Percentiles rank a stretch among this genome's conserved stretches.
Evolutionary conservation across 2,113 vertebrate genomes (phyloP).

Genomic region (Meleagris gallopavo): DNA sequence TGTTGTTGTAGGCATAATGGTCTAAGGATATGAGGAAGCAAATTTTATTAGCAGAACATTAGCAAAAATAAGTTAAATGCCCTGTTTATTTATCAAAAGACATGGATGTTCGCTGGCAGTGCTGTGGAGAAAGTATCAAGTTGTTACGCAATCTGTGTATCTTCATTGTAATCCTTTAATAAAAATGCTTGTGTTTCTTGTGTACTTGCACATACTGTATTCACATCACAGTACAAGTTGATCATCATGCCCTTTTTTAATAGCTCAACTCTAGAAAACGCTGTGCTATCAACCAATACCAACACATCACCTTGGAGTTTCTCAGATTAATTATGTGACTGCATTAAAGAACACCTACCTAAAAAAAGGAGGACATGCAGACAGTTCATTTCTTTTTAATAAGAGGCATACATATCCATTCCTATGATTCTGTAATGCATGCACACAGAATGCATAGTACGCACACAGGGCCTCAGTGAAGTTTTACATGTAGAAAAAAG

Average conservation of each 20-base stretch:
- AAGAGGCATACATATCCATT: not conserved
- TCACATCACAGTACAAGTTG: not conserved
- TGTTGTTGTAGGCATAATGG: not conserved
- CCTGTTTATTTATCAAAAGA: not conserved
- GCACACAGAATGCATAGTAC: no score
- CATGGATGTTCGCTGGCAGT: not conserved
- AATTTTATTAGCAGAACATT: conserved; percentile 30
- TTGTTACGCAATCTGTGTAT: not conserved
- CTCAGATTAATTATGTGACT: not conserved
- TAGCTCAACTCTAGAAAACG: not conserved
- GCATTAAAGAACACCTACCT: not conserved
- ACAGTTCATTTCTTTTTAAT: not conserved
- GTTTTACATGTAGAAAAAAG: no score
- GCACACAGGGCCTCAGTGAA: no score
- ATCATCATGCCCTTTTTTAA: not conserved
- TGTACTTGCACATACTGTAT: not conserved
- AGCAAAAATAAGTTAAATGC: conserved; percentile 7
- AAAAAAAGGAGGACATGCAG: not conserved
- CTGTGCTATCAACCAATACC: not conserved
- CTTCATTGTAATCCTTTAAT: conserved; percentile 10
- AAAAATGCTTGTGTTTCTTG: conserved; percentile 21
- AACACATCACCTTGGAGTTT: not conserved
- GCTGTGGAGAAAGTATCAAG: not conserved
- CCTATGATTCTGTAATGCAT: no score
- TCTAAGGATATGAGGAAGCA: conserved; percentile 17